Evolutionary conservation across 2,888 invertebrate genomes (phyloP), one percentile per base, ranked within the genome.

Genomic region (Acrocera orbiculus): DNA sequence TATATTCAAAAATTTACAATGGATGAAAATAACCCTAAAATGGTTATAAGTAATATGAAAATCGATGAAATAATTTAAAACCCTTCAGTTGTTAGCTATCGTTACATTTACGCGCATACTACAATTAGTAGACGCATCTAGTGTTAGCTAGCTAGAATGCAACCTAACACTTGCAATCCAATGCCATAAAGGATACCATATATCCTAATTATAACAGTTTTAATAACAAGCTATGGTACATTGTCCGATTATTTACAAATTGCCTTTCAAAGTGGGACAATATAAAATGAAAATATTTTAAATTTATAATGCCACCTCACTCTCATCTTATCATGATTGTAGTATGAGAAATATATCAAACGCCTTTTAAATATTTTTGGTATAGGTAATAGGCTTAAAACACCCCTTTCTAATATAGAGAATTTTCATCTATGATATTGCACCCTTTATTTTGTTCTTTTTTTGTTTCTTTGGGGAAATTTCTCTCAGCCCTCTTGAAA

Each of bases 221-320:
- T 39, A 33, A 39, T 34, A 34, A 28, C 16, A 36, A 36, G 36
- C 32, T 34, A 30, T 31, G 29, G 26, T 32, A 13, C 29, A 35
- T 38, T 39, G 39, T 39, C 39, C 36, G 39, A 39, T 39, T 39
- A 39, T 36, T 36, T 36, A 39, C 36, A 39, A 39, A 39, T 39
- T 39, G 36, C 14, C 36, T 27, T 19, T 13, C n/a, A 24, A 16
- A 16, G 29, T 25, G 19, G 22, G 25, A n/a, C n/a, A n/a, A n/a
- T n/a, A n/a, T n/a, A n/a, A n/a, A n/a, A n/a, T n/a, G n/a, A n/a
- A n/a, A n/a, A n/a, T n/a, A n/a, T n/a, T n/a, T n/a, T n/a, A n/a
- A n/a, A n/a, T n/a, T n/a, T n/a, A n/a, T n/a, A n/a, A n/a, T n/a
- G n/a, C n/a, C n/a, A n/a, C n/a, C n/a, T n/a, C n/a, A n/a, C n/a